A percentile compares a stretch with the other conserved stretches of the same genome.
phyloP scores from a whole-genome alignment of 2,113 vertebrate species.

The Strix uralensis region DNA sequence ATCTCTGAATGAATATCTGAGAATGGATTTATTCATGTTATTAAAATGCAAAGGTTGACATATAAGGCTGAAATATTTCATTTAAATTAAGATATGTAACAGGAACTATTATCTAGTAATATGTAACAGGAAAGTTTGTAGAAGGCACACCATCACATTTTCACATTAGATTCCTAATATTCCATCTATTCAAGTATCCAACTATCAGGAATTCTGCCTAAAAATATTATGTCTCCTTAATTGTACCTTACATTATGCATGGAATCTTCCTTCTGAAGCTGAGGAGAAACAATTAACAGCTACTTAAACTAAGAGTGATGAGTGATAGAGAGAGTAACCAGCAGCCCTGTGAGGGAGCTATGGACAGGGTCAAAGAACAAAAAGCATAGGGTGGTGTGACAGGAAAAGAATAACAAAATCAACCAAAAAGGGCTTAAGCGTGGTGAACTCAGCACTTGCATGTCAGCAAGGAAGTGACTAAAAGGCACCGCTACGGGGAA shows the following conservation, averaged over 20 bases:
- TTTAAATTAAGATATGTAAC: background rate
- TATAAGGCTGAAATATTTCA: background rate
- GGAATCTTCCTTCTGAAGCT: background rate
- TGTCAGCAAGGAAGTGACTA: background rate
- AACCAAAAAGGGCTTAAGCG: background rate
- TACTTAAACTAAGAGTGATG: background rate
- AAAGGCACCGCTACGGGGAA: background rate
- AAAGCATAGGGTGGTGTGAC: background rate
- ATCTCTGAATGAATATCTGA: background rate
- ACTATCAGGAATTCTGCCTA: background rate
- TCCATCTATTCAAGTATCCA: background rate
- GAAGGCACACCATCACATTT: background rate
- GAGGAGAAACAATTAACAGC: background rate
- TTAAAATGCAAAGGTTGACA: background rate
- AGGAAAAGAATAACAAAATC: background rate
- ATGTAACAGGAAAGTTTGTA: background rate
- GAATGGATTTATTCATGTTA: background rate
- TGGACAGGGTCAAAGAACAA: background rate
- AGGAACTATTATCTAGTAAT: background rate
- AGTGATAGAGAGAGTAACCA: background rate
- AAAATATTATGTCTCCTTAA: background rate
- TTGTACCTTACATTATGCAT: background rate
- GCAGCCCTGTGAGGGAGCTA: background rate
- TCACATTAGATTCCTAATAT: background rate
- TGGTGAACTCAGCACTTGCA: background rate